Base-by-base conservation (phyloP, 2,888 invertebrate genomes). In the Vannuccia rotundouncinata region DNA sequence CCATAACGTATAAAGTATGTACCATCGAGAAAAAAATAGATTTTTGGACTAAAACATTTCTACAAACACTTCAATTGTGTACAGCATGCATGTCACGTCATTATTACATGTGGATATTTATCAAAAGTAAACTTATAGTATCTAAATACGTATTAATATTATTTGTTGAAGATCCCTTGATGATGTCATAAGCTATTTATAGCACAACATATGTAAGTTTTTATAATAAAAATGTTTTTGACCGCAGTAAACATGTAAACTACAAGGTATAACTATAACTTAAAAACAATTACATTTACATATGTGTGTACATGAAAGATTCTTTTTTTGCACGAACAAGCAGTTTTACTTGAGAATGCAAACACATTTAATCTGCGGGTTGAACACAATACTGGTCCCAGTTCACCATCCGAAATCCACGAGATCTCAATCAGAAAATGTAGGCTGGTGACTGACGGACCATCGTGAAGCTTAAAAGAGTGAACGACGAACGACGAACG, bases 121-220 rank as follows among this genome's bases (percentile, higher is more conserved):
- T 66, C 66, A 17, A 66, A 66, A 66, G 22, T 5, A 66, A 66
- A 2, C 66, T n/a, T n/a, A 66, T 17, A 66, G 66, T 66, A 66
- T 66, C 66, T 66, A 66, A 66, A 13, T 66, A 66, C 22, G 22
- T 27, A 66, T 66, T 66, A 66, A 66, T 66, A 66, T 66, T 22
- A 66, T 66, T 66, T 66, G 13, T 66, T 66, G 25, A 66, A 66
- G 66, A 22, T 66, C 66, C 13, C 66, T 66, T 66, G 66, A 66
- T 66, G 66, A 66, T 66, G 66, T 66, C 66, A 66, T 66, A 66
- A 66, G 66, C 66, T 66, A 13, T 66, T 66, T 66, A 66, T 66
- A 66, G 66, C 66, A 66, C 66, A 66, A 66, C 13, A 66, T 66
- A 45, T 45, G 25, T 66, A 22, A 66, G 13, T 66, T 66, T 66